These are phyloP conservation scores for Tor tambroides DNA, from an alignment of 2,113 vertebrate species.

Conservation along the genomic window DNA sequence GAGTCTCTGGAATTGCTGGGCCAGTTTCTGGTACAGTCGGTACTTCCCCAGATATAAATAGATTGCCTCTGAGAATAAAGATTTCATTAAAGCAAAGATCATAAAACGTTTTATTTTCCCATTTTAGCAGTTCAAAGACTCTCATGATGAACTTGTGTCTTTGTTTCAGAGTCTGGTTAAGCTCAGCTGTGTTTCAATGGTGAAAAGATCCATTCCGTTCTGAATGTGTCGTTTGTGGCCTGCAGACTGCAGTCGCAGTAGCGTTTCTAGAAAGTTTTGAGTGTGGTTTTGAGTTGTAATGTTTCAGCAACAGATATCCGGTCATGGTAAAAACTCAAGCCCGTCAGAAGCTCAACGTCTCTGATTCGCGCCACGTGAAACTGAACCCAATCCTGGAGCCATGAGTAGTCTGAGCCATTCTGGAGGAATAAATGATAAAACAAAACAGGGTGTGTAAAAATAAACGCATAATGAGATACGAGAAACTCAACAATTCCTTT, in stretches of 20 bases:
- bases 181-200: not conserved
- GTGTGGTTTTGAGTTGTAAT: conserved; percentile 87
- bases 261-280: conserved; percentile 73
- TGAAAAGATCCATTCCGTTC: not conserved
- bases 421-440: conserved; percentile 57
- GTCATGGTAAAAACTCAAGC: conserved; percentile 92
- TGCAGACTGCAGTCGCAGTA: not conserved
- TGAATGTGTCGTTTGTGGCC: not conserved
- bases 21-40: not conserved
- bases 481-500: not conserved
- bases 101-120: not conserved
- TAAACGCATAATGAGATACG: not conserved
- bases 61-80: not conserved
- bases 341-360: conserved; percentile 90
- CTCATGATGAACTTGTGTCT: not conserved
- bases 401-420: conserved; percentile 69
- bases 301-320: conserved; percentile 80
- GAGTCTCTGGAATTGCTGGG: not conserved
- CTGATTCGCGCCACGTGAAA: conserved; percentile 84
- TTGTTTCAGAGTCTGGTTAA: not conserved
- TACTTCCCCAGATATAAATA: not conserved
- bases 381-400: conserved; percentile 84
- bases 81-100: not conserved
- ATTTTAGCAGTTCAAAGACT: not conserved
- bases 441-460: not conserved